A percentile compares a stretch with the other conserved stretches of the same genome.
phyloP scores from a whole-genome alignment of 2,113 vertebrate genomes.

The Sylvilagus bachmani region DNA sequence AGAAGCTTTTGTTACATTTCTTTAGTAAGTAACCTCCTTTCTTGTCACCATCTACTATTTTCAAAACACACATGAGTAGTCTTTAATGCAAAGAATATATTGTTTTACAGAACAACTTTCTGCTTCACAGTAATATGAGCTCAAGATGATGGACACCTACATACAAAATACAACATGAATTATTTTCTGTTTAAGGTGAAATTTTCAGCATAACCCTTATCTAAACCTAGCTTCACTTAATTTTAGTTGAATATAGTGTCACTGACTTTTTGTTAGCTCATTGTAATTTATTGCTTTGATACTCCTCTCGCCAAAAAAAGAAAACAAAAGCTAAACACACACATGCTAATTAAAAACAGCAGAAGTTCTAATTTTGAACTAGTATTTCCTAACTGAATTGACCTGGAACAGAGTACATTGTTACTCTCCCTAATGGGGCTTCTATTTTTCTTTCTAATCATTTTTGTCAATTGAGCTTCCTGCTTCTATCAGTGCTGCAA shows the following conservation, averaged over 20 bases:
- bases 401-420: background rate
- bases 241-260: background rate
- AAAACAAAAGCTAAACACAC: background rate
- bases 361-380: background rate
- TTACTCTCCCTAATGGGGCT: background rate
- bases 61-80: background rate
- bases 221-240: background rate
- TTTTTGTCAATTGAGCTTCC: background rate
- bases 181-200: background rate
- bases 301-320: background rate
- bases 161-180: background rate
- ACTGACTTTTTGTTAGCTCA: slow-evolving; percentile 12
- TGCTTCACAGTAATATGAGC: background rate
- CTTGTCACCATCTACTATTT: slow-evolving; percentile 2
- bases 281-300: background rate
- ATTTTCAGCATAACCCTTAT: background rate
- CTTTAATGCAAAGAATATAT: slow-evolving; percentile 9
- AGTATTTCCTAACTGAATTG: background rate
- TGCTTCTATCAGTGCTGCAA: background rate
- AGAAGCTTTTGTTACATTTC: background rate
- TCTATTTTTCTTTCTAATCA: background rate
- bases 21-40: background rate
- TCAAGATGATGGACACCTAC: background rate
- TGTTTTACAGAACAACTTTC: background rate
- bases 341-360: background rate